Evolutionary conservation across 1,140 invertebrate species (phyloP), one percentile per base, ranked within the genome.

Genomic region (Achroia grisella): DNA sequence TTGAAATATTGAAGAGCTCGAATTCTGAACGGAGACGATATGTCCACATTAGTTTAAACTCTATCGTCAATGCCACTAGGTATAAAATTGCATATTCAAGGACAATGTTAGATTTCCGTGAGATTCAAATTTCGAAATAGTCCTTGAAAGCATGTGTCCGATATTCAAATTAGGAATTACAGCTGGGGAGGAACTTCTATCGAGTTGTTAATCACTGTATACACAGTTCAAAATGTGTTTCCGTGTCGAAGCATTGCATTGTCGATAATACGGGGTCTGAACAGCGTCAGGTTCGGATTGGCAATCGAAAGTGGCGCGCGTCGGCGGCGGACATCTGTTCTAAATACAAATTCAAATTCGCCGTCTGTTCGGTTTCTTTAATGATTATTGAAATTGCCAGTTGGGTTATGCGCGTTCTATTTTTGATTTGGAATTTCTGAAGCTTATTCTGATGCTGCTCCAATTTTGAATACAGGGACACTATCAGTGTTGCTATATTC

Each of bases 331-430:
- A 75, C 76, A 77, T 73, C 76, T 74, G 70, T 71, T 77, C 61
- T 56, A 64, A 71, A 71, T 72, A 60, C 62, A 54, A 64, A 71
- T 63, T 63, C 56, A 56, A 70, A 72, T 65, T 68, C 63, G 56
- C 67, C 63, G 65, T 66, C 70, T 71, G 73, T 64, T 68, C 65
- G 63, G 57, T 73, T 76, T 74, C 75, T 70, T 70, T 76, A 77
- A 76, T 76, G 71, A 77, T 74, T 76, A 74, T 76, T 76, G 73
- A 75, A 76, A 80, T 77, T 67, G 62, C 70, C 73, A 77, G 70
- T 71, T 59, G 67, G 48, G 50, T 54, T 70, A 61, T 66, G 54
- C 58, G 50, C 51, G 56, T 60, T 71, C 73, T 80, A 77, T 77
- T 73, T 71, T 66, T 61, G 68, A 55, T 55, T 39, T 51, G 57